These are phyloP conservation scores for Zapus hudsonius DNA, from an alignment of 2,113 vertebrate genomes.

Conservation along the genomic window DNA sequence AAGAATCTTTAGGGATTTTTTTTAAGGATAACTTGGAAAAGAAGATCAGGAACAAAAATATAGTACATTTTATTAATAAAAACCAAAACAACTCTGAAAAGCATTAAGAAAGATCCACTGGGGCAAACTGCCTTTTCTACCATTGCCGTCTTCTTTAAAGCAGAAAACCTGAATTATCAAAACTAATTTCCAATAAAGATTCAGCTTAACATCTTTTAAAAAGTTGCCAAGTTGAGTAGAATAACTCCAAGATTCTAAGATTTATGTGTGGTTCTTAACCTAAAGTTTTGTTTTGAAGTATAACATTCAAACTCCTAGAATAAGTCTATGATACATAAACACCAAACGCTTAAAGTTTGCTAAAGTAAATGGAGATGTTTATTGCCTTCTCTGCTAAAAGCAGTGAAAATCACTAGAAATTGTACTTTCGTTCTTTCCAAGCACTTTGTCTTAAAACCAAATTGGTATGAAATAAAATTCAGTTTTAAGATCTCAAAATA, in stretches of 20 bases:
- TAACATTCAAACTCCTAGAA: slow-evolving; percentile 34
- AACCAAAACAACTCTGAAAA: slow-evolving; percentile 42
- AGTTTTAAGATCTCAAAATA: slow-evolving; percentile 76
- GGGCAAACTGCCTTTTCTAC: neutral
- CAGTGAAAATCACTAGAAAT: slow-evolving; percentile 78
- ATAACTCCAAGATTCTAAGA: slow-evolving; percentile 25
- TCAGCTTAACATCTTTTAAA: slow-evolving; percentile 25
- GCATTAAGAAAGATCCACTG: neutral
- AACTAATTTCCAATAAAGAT: slow-evolving; percentile 10
- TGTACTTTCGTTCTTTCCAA: slow-evolving; percentile 79
- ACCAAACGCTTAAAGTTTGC: slow-evolving; percentile 78
- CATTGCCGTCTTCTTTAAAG: neutral
- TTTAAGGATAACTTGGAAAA: slow-evolving; percentile 53
- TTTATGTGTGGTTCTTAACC: slow-evolving; percentile 31
- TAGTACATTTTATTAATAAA: slow-evolving; percentile 44
- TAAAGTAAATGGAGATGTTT: slow-evolving; percentile 86
- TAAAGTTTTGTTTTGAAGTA: slow-evolving; percentile 33
- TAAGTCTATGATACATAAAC: slow-evolving; percentile 62
- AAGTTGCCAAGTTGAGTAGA: neutral
- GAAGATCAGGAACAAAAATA: slow-evolving; percentile 30
- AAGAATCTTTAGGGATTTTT: slow-evolving; percentile 34
- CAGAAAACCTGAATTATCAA: neutral
- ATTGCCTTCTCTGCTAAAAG: slow-evolving; percentile 83
- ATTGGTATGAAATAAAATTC: slow-evolving; percentile 78
- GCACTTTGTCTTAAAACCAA: slow-evolving; percentile 76